Evolutionary conservation across 2,888 invertebrate species (phyloP).

Genomic region (Agapetus fuscipes): DNA sequence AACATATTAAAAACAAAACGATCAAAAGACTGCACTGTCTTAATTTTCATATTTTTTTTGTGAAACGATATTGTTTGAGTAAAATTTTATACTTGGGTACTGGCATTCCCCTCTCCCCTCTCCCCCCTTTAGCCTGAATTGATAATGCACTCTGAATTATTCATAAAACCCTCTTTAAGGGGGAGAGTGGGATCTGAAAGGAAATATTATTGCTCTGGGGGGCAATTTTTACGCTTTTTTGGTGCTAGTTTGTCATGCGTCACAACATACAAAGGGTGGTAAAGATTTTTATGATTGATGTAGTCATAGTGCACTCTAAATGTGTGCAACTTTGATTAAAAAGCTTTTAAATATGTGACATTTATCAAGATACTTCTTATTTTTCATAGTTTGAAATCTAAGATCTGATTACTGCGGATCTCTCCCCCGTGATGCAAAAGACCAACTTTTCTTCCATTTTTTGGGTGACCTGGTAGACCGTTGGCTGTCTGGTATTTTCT

Average conservation of each 20-base stretch:
- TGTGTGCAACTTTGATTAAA: too few relatives aligned
- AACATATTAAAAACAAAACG: too few relatives aligned
- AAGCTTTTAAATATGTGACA: too few relatives aligned
- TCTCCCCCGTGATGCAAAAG: too few relatives aligned
- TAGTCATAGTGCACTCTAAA: too few relatives aligned
- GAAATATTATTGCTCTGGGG: neutral
- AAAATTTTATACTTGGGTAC: neutral
- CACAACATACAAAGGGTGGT: neutral
- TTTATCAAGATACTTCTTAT: too few relatives aligned
- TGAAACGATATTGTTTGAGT: neutral
- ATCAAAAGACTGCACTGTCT: too few relatives aligned
- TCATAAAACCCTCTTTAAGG: constrained; percentile 19
- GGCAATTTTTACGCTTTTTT: constrained; percentile 6
- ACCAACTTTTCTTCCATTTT: too few relatives aligned
- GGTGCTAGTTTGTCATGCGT: neutral
- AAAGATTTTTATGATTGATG: neutral
- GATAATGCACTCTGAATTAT: constrained; percentile 22
- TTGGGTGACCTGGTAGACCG: too few relatives aligned
- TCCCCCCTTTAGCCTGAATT: constrained; percentile 16
- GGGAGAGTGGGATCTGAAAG: neutral
- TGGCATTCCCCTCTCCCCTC: neutral
- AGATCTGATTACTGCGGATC: too few relatives aligned
- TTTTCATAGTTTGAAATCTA: too few relatives aligned
- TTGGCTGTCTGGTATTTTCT: too few relatives aligned
- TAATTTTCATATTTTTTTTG: neutral